Percentiles rank a stretch among this genome's conserved stretches.
These are phyloP conservation scores for Blastobasis adustella DNA, from an alignment of 2,888 invertebrate genomes.

Conservation along the genomic window DNA sequence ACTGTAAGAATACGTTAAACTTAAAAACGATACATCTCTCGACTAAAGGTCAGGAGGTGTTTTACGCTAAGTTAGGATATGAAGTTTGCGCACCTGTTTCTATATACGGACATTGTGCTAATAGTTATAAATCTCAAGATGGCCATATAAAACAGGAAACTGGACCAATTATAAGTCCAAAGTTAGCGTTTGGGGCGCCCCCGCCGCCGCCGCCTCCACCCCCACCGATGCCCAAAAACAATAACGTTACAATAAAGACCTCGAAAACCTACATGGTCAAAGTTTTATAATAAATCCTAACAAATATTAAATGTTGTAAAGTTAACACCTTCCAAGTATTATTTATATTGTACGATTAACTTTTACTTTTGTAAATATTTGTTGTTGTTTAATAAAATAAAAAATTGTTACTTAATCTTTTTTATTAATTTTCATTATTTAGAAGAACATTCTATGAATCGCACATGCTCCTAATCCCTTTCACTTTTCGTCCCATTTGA, in stretches of 20 bases:
- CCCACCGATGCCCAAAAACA: conserved; percentile 53
- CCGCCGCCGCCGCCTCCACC: conserved; percentile 53
- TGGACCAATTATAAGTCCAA: conserved; percentile 9
- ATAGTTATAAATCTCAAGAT: too few relatives aligned
- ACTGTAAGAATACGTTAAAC: conserved; percentile 77
- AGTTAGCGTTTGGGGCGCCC: conserved; percentile 15
- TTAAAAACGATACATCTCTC: conserved; percentile 80
- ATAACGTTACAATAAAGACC: conserved; percentile 32
- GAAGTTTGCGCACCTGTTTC: conserved; percentile 79
- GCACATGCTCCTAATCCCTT: too few relatives aligned
- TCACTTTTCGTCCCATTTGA: too few relatives aligned
- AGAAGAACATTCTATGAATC: too few relatives aligned
- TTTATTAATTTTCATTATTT: too few relatives aligned
- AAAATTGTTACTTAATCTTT: not conserved
- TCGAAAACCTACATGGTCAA: conserved; percentile 61
- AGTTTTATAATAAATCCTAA: conserved; percentile 23
- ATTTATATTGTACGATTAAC: not conserved
- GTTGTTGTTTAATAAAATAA: not conserved
- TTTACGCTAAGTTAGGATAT: conserved; percentile 85
- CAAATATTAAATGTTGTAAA: too few relatives aligned
- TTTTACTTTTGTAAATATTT: not conserved
- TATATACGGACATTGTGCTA: conserved; percentile 71
- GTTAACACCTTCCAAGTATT: too few relatives aligned
- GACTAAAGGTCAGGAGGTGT: conserved; percentile 83
- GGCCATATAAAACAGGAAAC: too few relatives aligned